These are phyloP conservation scores for Asteroscopus sphinx DNA, from an alignment of 2,888 invertebrate genomes.

Conservation along the genomic window DNA sequence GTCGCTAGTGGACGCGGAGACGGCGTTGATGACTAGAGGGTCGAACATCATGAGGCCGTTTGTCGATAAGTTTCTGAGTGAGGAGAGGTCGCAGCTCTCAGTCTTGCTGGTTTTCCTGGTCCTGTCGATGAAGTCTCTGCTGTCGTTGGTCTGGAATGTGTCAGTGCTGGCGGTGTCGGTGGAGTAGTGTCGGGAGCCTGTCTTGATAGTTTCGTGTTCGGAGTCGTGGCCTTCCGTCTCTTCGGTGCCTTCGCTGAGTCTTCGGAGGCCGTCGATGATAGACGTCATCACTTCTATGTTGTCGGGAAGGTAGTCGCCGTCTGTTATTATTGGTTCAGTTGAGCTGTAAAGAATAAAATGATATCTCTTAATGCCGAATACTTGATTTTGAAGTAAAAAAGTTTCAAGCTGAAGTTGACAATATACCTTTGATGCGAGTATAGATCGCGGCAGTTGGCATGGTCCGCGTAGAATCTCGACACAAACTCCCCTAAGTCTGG, in stretches of 20 bases:
- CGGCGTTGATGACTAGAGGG: slow-evolving; percentile 83
- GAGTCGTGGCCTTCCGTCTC: slow-evolving; percentile 66
- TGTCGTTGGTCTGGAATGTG: slow-evolving; percentile 77
- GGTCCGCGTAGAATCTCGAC: slow-evolving; percentile 92
- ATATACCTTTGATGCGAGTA: slow-evolving; percentile 83
- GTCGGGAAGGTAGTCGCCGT: slow-evolving; percentile 84
- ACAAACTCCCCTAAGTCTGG: slow-evolving; percentile 92
- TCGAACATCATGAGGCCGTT: slow-evolving; percentile 88
- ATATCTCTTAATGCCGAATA: too few species aligned
- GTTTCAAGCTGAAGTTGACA: too few species aligned
- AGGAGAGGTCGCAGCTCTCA: slow-evolving; percentile 77
- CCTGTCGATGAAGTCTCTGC: slow-evolving; percentile 60
- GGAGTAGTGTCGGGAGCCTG: slow-evolving; percentile 53
- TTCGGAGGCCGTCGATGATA: slow-evolving; percentile 82
- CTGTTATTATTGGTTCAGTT: slow-evolving; percentile 80
- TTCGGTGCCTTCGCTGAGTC: slow-evolving; percentile 71
- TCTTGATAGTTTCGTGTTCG: slow-evolving; percentile 53
- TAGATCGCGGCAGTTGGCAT: slow-evolving; percentile 91
- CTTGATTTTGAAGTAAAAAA: too few species aligned
- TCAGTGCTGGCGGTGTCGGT: slow-evolving; percentile 73
- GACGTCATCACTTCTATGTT: slow-evolving; percentile 87
- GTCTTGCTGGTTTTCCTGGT: slow-evolving; percentile 78
- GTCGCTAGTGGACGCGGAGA: slow-evolving; percentile 70
- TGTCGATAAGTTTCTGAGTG: slow-evolving; percentile 83
- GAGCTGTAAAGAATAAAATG: slow-evolving; percentile 68